These are phyloP conservation scores for Galeopterus variegatus DNA, from an alignment of 2,113 vertebrate species.

Conservation along the genomic window DNA sequence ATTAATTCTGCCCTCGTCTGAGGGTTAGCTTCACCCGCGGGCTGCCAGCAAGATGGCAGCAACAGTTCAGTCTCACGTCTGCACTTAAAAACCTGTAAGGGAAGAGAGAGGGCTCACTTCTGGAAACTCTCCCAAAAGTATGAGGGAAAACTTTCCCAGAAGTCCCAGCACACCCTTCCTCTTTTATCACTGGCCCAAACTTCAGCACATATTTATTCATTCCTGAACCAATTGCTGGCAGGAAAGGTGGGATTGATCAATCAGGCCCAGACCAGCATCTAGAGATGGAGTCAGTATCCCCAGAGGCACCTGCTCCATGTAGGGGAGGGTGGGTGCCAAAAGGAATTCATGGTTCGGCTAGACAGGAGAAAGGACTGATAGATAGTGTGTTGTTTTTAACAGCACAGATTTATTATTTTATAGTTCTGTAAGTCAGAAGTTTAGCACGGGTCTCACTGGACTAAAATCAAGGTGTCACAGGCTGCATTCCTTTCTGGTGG, in stretches of 20 bases:
- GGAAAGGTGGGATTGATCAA: not conserved
- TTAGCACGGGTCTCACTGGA: not conserved
- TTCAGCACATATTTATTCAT: not conserved
- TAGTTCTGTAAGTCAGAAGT: too few species aligned
- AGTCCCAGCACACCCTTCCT: not conserved
- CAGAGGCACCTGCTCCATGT: not conserved
- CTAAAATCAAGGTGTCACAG: not conserved
- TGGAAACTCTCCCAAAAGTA: not conserved
- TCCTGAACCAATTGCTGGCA: not conserved
- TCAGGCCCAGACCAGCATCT: too few species aligned
- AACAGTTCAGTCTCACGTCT: not conserved
- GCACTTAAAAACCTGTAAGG: not conserved
- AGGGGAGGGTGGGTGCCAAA: not conserved
- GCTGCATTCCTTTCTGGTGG: not conserved
- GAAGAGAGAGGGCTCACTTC: not conserved
- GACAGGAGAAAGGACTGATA: not conserved
- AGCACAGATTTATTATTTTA: not conserved
- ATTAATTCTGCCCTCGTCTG: not conserved
- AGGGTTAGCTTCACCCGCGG: not conserved
- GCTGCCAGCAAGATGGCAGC: not conserved
- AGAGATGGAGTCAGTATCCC: too few species aligned
- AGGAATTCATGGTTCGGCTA: not conserved
- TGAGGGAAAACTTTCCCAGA: not conserved
- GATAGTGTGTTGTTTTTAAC: not conserved
- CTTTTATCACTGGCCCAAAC: not conserved